Base-by-base conservation (phyloP, 2,113 vertebrate species). In the Alligator mississippiensis region DNA sequence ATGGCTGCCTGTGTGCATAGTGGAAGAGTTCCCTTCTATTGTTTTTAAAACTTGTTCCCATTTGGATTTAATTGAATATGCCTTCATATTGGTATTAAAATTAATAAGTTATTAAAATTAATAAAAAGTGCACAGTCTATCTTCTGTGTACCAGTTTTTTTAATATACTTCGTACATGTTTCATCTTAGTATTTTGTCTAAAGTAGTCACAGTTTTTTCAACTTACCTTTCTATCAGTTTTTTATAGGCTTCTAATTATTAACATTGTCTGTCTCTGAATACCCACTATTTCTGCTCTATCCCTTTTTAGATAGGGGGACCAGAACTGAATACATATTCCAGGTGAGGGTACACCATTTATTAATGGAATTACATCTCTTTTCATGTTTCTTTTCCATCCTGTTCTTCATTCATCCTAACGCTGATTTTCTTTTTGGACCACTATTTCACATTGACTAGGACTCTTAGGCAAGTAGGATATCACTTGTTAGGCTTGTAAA, bases 321-420 rank as follows among this genome's bases (percentile, higher is more conserved):
- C 77, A 95, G 89, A 95, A 89, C 89, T 95, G 85, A 93, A 92
- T 93, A 87, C 61, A 82, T 94, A 95, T 96, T 92, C 78, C 82
- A 95, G 84, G 84, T 93, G 95, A 95, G 75, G 90, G 93, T 74
- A 94, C 93, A 81, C 34, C 54, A 83, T 85, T 93, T 93, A 28
- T 93, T 90, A 90, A 89, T 88, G 38, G 84, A 85, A 80, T 77
- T 84, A 14, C 13, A 5, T 82, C 82, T 88, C 93, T 63, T 94
- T 92, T 77, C 78, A 24, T 11, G 90, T 27, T 89, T 89, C 77
- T 74, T 95, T 95, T 89, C 77, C 30, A 79, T 95, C 28, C 77
- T 25, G 77, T 90, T 89, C 5, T 89, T 92, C 1, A 11, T 92
- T 19, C 11, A 7, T 85, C 70, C 58, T 89, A 28, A 22, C 77